Evolutionary conservation across 1,140 invertebrate genomes (phyloP).

Genomic region (Tetragnatha versicolor): DNA sequence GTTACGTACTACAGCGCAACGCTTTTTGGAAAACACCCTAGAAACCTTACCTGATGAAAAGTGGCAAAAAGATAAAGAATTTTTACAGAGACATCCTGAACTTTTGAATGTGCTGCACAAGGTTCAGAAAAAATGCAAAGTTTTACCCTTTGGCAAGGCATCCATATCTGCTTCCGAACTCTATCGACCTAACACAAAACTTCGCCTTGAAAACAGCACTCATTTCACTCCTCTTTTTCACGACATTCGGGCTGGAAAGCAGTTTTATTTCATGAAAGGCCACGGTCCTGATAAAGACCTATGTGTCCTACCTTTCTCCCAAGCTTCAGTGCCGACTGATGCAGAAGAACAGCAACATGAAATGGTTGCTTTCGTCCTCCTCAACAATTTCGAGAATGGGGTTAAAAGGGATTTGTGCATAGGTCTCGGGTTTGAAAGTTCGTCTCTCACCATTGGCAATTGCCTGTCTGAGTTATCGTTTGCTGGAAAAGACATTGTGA

Average conservation of each 20-base stretch:
- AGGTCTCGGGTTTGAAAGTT: conserved; percentile 6
- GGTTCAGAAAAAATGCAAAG: conserved; percentile 7
- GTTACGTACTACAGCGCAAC: background rate
- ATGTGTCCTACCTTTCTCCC: background rate
- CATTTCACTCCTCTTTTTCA: conserved; percentile 12
- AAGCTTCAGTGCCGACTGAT: too few species aligned
- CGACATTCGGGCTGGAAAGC: background rate
- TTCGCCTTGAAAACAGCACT: conserved; percentile 15
- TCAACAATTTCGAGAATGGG: background rate
- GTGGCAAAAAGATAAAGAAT: background rate
- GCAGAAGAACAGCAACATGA: background rate
- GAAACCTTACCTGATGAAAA: background rate
- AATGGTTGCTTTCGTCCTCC: background rate
- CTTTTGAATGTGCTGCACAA: background rate
- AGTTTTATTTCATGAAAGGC: background rate
- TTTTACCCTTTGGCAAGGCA: conserved; percentile 3
- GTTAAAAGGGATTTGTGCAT: conserved; percentile 9
- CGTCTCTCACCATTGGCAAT: background rate
- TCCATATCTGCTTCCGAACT: background rate
- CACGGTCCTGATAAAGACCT: conserved; percentile 17
- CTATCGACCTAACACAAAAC: background rate
- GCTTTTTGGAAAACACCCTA: background rate
- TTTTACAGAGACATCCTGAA: conserved; percentile 1
- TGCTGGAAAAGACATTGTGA: background rate
- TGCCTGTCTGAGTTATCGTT: background rate